Evolutionary conservation across 2,888 invertebrate species (phyloP).

Genomic region (Hyalella azteca): DNA sequence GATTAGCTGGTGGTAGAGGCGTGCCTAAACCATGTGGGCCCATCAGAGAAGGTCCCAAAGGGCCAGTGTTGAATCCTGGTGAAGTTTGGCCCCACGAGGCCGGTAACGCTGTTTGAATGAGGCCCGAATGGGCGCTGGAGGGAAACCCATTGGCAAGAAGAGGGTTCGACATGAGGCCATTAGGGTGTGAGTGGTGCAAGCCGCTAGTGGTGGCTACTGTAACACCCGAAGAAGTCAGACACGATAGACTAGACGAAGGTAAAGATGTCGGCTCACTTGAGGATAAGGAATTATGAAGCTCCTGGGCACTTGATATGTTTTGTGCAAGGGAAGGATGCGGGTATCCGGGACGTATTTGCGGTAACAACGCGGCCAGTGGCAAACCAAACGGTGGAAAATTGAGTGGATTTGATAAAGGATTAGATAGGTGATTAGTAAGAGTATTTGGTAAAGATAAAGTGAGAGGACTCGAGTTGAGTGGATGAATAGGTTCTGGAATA

Average conservation of each 20-base stretch:
- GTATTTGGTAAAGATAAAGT: conserved; percentile 44
- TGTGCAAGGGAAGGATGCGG: conserved; percentile 1
- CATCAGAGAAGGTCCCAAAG: conserved; percentile 43
- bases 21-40: conserved; percentile 45
- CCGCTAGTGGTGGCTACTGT: conserved; percentile 1
- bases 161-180: background rate
- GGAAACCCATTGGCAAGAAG: conserved; percentile 20
- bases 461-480: conserved; percentile 45
- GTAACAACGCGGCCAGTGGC: conserved; percentile 51
- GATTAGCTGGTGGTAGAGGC: conserved; percentile 49
- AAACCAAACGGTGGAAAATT: conserved; percentile 48
- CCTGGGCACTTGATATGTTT: background rate
- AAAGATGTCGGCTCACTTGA: conserved; percentile 13
- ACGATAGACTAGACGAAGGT: background rate
- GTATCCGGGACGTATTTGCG: conserved; percentile 34
- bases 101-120: conserved; percentile 26
- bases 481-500: conserved; percentile 56
- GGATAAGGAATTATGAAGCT: background rate
- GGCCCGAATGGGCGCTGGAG: background rate
- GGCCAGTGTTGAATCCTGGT: conserved; percentile 33
- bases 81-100: conserved; percentile 33
- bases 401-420: conserved; percentile 42
- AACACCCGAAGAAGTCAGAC: background rate
- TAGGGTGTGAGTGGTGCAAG: background rate
- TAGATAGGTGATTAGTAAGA: conserved; percentile 32